Percentiles rank a stretch among this genome's conserved stretches.
These are phyloP conservation scores for Andricus curvator DNA, from an alignment of 2,888 invertebrate genomes.

Conservation along the genomic window DNA sequence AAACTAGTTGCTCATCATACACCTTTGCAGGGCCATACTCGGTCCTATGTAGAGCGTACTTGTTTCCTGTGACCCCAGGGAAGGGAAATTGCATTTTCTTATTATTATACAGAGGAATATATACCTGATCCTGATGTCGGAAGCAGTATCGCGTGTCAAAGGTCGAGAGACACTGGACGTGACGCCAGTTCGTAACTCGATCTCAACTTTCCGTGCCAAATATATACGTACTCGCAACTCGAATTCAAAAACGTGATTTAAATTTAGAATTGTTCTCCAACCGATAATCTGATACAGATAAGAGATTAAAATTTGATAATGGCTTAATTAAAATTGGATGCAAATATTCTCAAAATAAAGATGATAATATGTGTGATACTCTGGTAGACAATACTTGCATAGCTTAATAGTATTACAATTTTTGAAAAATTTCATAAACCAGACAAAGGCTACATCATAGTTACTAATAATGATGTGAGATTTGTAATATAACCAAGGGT, in stretches of 20 bases:
- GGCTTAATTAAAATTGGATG: neutral
- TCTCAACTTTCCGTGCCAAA: neutral
- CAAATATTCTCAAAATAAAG: too few species aligned
- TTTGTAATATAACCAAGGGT: neutral
- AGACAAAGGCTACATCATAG: too few species aligned
- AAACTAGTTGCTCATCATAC: neutral
- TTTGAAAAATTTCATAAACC: too few species aligned
- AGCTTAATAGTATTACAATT: too few species aligned
- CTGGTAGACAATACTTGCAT: too few species aligned
- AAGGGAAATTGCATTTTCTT: constrained; percentile 62
- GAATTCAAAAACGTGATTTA: neutral
- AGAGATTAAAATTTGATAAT: neutral
- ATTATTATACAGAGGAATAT: constrained; percentile 53
- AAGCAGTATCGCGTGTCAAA: constrained; percentile 13
- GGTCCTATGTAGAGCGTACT: neutral
- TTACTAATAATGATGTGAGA: too few species aligned
- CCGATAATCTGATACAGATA: neutral
- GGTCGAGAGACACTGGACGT: neutral
- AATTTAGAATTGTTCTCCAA: neutral
- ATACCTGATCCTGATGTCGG: neutral
- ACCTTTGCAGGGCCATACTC: neutral
- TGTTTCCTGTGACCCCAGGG: neutral
- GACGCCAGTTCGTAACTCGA: neutral
- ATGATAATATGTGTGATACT: too few species aligned
- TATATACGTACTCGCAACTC: neutral